Percentiles rank a stretch among this genome's conserved stretches.
phyloP scores from a whole-genome alignment of 2,113 vertebrate species.

The Zootoca vivipara region DNA sequence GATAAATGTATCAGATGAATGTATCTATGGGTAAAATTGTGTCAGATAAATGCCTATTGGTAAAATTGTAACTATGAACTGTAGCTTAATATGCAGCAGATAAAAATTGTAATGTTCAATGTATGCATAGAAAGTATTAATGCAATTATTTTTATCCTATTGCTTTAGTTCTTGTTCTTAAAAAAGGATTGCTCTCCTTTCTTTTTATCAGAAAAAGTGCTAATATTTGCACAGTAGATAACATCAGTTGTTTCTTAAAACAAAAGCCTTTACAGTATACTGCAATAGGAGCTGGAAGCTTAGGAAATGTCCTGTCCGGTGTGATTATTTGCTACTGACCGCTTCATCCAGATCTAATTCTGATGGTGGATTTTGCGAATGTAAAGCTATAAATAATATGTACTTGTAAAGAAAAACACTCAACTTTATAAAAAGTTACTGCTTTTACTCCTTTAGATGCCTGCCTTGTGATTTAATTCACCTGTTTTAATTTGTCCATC shows the following conservation, averaged over 20 bases:
- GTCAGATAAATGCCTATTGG: not conserved
- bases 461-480: conserved; percentile 42
- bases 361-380: conserved; percentile 62
- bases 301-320: conserved; percentile 60
- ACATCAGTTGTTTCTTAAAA: conserved; percentile 60
- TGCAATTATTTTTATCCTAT: not conserved
- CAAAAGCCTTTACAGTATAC: conserved; percentile 53
- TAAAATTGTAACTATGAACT: conserved; percentile 4
- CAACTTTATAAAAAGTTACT: conserved; percentile 33
- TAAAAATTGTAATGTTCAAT: not conserved
- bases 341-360: conserved; percentile 42
- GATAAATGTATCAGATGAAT: no score
- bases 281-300: conserved; percentile 57
- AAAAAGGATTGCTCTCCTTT: conserved; percentile 13
- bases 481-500: conserved; percentile 46
- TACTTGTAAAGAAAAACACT: conserved; percentile 40
- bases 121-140: not conserved
- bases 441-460: conserved; percentile 53
- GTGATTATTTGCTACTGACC: conserved; percentile 61
- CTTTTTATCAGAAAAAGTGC: conserved; percentile 21
- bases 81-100: not conserved
- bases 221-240: conserved; percentile 56
- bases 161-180: not conserved
- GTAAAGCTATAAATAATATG: conserved; percentile 57
- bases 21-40: no score